phyloP scores from a whole-genome alignment of 1,140 invertebrate genomes.

The Drosophila melanica region DNA sequence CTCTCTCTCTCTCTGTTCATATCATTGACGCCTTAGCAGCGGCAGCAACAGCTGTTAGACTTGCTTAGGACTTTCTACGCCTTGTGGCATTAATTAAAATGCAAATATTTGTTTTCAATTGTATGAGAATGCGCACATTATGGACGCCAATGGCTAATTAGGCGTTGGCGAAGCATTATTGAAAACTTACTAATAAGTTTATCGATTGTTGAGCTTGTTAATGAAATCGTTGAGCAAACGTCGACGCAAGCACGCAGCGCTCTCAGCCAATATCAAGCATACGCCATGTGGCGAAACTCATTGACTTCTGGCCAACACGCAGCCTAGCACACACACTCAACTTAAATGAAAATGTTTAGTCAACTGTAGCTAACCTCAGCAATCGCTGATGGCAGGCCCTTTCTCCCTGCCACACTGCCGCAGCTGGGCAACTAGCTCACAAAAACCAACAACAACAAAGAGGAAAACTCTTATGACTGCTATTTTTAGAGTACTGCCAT shows the following conservation, averaged over 20 bases:
- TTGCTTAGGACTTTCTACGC: background rate
- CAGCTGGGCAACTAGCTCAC: background rate
- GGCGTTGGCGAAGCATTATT: conserved; percentile 20
- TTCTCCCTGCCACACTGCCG: conserved; percentile 5
- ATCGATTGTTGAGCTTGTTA: conserved; percentile 58
- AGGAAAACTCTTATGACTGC: conserved; percentile 37
- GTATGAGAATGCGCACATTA: conserved; percentile 39
- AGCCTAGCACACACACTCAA: conserved; percentile 23
- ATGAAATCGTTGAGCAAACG: conserved; percentile 70
- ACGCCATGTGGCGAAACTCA: conserved; percentile 77
- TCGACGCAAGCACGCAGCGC: conserved; percentile 48
- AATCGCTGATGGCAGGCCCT: conserved; percentile 16
- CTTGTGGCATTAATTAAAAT: conserved; percentile 44
- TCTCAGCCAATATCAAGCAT: conserved; percentile 62
- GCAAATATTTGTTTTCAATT: conserved; percentile 63
- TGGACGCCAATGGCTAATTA: conserved; percentile 15
- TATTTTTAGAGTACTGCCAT: conserved; percentile 63
- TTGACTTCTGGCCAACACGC: conserved; percentile 58
- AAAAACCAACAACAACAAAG: conserved; percentile 36
- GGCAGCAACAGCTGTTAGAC: background rate
- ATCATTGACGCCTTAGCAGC: conserved; percentile 34
- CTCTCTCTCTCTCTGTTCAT: conserved; percentile 35
- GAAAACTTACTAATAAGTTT: conserved; percentile 35
- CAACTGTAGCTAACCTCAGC: conserved; percentile 73
- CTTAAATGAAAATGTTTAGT: conserved; percentile 79